A percentile compares a stretch with the other conserved stretches of the same genome.
phyloP scores from a whole-genome alignment of 2,888 invertebrate species.

The Steromphala cineraria region DNA sequence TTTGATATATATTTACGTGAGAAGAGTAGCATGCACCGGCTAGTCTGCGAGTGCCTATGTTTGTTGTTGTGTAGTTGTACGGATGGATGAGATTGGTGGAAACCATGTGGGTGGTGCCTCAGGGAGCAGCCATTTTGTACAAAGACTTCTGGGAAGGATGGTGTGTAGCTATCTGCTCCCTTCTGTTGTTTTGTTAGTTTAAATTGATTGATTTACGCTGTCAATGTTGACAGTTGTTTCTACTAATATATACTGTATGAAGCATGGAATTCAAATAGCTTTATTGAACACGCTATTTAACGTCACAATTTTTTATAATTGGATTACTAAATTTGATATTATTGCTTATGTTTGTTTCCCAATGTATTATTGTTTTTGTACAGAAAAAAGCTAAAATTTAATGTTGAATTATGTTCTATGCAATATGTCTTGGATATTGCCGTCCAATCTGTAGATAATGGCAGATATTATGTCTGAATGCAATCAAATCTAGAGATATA shows the following conservation, averaged over 20 bases:
- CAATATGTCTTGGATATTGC: constrained; percentile 1
- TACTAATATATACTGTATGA: too few relatives aligned
- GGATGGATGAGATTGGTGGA: background rate
- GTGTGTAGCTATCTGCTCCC: too few relatives aligned
- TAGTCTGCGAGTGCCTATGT: constrained; percentile 6
- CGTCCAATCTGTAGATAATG: background rate
- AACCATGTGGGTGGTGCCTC: background rate
- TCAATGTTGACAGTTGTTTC: too few relatives aligned
- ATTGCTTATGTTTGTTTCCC: background rate
- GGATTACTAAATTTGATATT: constrained; percentile 12
- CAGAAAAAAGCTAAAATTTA: background rate
- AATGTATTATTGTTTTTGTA: background rate
- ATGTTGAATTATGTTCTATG: background rate
- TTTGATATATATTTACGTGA: constrained; percentile 13
- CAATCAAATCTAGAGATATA: constrained; percentile 12
- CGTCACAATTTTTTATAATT: background rate
- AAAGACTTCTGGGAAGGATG: background rate
- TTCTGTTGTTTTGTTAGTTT: too few relatives aligned
- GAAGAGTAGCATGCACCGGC: background rate
- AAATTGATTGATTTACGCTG: too few relatives aligned
- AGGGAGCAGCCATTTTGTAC: constrained; percentile 10
- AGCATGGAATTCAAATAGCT: too few relatives aligned
- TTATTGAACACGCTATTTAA: too few relatives aligned
- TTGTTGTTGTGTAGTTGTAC: background rate
- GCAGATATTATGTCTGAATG: constrained; percentile 1